Evolutionary conservation across 1,140 invertebrate genomes (phyloP), one percentile per base, ranked within the genome.

Genomic region (Hirudo medicinalis): DNA sequence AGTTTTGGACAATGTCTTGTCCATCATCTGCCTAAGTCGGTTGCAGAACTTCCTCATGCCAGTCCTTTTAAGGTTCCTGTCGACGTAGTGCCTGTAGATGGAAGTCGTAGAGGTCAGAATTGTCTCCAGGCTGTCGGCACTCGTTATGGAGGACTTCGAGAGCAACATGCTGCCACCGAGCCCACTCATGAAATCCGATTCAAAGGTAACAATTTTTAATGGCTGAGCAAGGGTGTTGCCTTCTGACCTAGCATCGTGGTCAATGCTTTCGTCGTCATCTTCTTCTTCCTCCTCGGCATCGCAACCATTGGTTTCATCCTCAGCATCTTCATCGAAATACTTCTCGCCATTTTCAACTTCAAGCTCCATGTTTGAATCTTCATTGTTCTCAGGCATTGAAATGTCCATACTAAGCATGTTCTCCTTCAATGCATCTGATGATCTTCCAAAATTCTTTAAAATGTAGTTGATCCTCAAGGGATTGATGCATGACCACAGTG

Each of bases 61-160:
- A 75, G 89, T 88, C 20, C 89, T 91, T 80, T 92, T 92, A 25
- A 94, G 81, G 67, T 90, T 87, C 80, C 91, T 89, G 79, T 91
- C 88, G 71, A 93, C 91, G 78, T 90, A 93, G 75, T 89, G 87
- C 72, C 89, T 80, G 76, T 82, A 84, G 6, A 80, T 76, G 20
- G 76, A 74, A 27, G 75, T 67, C 25, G 81, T 67, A 81, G 80
- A 8, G 76, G 72, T 75, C 53, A 55, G 55, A 36, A 68, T 29
- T 53, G 68, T 11, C 69, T 54, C 25, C 72, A 74, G 29, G 73
- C 74, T 63, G 71, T 72, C 72, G 22, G 54, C 49, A 36, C 68
- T 55, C 67, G 70, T 49, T 32, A 73, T 71, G n/a, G 67, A 73
- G 57, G 55, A 70, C 57, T 69, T 67, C 55, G 68, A 67, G 54